These are phyloP conservation scores for Tyrannus savana DNA, from an alignment of 2,113 vertebrate genomes.

Conservation along the genomic window DNA sequence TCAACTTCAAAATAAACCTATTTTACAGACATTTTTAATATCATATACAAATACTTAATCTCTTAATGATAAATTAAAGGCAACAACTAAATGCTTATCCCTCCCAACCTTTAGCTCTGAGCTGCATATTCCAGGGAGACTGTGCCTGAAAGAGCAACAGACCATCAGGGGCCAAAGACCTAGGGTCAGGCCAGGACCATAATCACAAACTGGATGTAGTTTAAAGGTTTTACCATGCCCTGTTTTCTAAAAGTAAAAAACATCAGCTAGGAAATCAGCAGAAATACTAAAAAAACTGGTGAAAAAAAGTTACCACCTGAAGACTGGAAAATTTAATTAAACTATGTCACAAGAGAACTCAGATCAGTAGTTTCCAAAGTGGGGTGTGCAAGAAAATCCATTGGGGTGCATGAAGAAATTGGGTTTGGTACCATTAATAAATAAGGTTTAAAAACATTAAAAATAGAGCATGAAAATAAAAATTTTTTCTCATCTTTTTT, in stretches of 20 bases:
- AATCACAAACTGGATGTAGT: not conserved
- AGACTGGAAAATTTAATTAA: not conserved
- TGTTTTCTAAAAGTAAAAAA: not conserved
- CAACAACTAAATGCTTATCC: not conserved
- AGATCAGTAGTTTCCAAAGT: not conserved
- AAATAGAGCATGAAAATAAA: not conserved
- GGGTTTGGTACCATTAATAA: not conserved
- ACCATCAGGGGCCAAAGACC: not conserved
- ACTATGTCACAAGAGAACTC: not conserved
- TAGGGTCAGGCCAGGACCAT: not conserved
- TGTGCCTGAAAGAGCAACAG: not conserved
- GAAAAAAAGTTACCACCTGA: not conserved
- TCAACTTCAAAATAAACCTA: not conserved
- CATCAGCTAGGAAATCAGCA: not conserved
- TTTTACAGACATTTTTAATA: not conserved
- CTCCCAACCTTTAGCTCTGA: not conserved
- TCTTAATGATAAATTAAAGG: not conserved
- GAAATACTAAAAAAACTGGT: not conserved
- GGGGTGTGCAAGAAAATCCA: not conserved
- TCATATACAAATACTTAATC: not conserved
- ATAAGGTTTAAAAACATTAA: not conserved
- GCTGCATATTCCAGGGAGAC: not conserved
- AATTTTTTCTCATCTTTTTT: not conserved
- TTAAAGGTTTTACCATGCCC: not conserved
- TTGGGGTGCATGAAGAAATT: not conserved